Evolutionary conservation across 2,888 invertebrate genomes (phyloP), one percentile per base, ranked within the genome.

Genomic region (Tinea pellionella): DNA sequence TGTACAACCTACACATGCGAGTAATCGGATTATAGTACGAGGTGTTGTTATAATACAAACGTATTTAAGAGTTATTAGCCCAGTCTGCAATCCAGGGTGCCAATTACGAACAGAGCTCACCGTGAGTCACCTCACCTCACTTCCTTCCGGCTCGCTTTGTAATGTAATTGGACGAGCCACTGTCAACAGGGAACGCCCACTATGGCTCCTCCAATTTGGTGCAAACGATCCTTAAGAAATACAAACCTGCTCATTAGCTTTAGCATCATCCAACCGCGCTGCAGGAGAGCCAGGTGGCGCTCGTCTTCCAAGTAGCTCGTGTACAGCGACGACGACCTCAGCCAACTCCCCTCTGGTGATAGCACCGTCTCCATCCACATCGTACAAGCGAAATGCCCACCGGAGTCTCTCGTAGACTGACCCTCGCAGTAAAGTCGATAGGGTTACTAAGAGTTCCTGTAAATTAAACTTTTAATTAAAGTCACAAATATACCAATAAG

Each of bases 321-420:
- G 98, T 12, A 98, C 94, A 3, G 98, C 96, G n/a, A 82, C 77
- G 63, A 86, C 86, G 7, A 63, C 95, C 81, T 97, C 95, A 2
- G 93, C 92, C 68, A 98, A 89, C 83, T 98, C 98, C 94, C 66
- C 93, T 66, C 96, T 91, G 59, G 96, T 97, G 74, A 98, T 97
- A 72, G 96, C 96, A 0, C 98, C 98, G 76, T 98, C 98, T 0
- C 96, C 96, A 73, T 98, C 97, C 64, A 97, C 92, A 81, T 98
- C 98, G 81, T 98, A 99, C 61, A 99, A 87, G 68, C 96, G 94
- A 88, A 99, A 99, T 13, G 97, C 96, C 98, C 98, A 98, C 72
- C 96, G 92, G 55, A 98, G 90, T 63, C 98, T 93, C 80, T 98
- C 98, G 79, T 97, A 96, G 18, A 96, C 93, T 0, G 96, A 96